Evolutionary conservation across 1,140 invertebrate genomes (phyloP), one percentile per base, ranked within the genome.

Genomic region (Protaetia brevitarsis): DNA sequence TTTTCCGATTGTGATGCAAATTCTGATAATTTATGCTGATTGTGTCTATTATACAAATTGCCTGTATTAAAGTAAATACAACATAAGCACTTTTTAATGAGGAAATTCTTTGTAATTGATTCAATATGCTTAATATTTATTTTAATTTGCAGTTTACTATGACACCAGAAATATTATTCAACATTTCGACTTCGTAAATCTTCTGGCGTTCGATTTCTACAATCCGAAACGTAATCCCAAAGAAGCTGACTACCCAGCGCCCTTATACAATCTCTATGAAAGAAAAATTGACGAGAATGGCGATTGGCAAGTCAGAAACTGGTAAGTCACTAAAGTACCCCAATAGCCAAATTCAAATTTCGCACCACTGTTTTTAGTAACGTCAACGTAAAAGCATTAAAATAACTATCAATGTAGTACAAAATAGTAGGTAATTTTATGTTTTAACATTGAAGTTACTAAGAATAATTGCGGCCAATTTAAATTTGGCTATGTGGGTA

Each of bases 171-270:
- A 85, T 3, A 77, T 96, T 36, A 84, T 87, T 37, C 87, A 88
- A 30, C 83, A 89, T 70, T 76, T 95, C 27, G 93, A 96, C 68
- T 88, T 89, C 59, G 85, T 95, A 11, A 92, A 91, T 67, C 73
- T 95, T 4, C 84, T 90, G 72, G 82, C 90, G 0, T 94, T 89
- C 67, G 93, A 96, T 77, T 92, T 88, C 77, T 82, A 87, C 69
- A 94, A 88, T 0, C 87, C 90, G 0, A 82, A 87, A 62, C 82
- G 90, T 6, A 89, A 87, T 73, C 85, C 87, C 0, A 88, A 91
- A 71, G 87, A 91, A 70, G 89, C 88, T 16, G 90, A 92, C 72
- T 92, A 85, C 72, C 80, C 88, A 2, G 82, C 89, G 0, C 90
- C 90, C 0, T 80, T 89, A 28, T 89, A 90, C 71, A 85, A 87